phyloP scores from a whole-genome alignment of 2,888 invertebrate species.

The Volucella bombylans region DNA sequence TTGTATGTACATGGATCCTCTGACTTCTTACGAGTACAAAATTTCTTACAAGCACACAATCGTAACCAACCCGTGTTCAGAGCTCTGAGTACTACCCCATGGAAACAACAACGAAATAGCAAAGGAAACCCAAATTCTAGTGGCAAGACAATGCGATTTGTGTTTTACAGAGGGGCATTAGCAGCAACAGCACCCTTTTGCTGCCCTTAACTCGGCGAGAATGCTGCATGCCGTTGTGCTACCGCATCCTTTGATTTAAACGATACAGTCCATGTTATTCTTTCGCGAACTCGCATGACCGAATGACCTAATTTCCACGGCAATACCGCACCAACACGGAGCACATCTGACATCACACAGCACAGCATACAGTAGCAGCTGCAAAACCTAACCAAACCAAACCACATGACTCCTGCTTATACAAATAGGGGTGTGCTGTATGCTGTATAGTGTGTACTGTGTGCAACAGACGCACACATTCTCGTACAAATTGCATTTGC shows the following conservation, averaged over 20 bases:
- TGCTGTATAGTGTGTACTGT: not conserved
- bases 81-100: too few relatives aligned
- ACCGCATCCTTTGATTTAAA: constrained; percentile 49
- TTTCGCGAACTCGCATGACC: constrained; percentile 78
- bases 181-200: not conserved
- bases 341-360: constrained; percentile 1
- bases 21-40: too few relatives aligned
- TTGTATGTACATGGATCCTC: too few relatives aligned
- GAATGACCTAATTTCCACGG: constrained; percentile 80
- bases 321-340: constrained; percentile 45
- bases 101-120: too few relatives aligned
- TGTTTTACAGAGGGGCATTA: not conserved
- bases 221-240: constrained; percentile 1
- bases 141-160: constrained; percentile 1
- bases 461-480: constrained; percentile 56
- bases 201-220: not conserved
- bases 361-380: constrained; percentile 9
- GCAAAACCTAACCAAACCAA: not conserved
- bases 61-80: too few relatives aligned
- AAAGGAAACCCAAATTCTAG: too few relatives aligned
- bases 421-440: constrained; percentile 59
- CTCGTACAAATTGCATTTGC: not conserved
- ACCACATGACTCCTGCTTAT: constrained; percentile 36
- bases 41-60: too few relatives aligned
- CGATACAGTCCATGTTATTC: constrained; percentile 36